Base-by-base conservation (phyloP, 2,113 vertebrate species). In the Electrona antarctica region DNA sequence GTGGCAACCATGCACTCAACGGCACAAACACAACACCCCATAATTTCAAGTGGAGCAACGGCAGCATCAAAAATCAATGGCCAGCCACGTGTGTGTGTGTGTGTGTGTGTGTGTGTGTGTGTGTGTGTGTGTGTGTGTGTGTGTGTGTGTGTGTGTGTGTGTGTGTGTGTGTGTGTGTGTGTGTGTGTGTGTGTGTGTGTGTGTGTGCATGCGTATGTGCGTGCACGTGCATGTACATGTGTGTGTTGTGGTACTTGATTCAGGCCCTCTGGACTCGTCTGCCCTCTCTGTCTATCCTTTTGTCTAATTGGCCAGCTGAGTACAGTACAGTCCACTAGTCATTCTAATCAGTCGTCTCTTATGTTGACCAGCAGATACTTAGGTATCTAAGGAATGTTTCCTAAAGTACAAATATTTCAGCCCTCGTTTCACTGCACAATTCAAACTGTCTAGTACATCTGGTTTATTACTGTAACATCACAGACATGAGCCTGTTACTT, bases 201-300 rank as follows among this genome's bases (percentile, higher is more conserved):
- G 51, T 52, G 51, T 52, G 51, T 52, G 12, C 33, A 29, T 60
- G 59, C 45, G 59, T 7, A 10, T 60, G 29, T 60, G 59, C 28
- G 21, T 58, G 51, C 10, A 1, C 2, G 51, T 1, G 12, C 1
- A 5, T 5, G 51, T 12, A 4, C 47, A 69, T 73, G 58, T 65
- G 48, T 29, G 56, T 41, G 60, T n/a, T 52, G 52, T 51, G 57
- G 57, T 55, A 11, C 4, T 13, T 54, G 11, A 10, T 33, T 59
- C 21, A 59, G 57, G 57, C 28, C 57, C 57, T 59, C 21, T 29
- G 57, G 57, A 28, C 57, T 59, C 8, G 5, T 7, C 11, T 33
- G 57, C 21, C 84, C 86, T 87, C 81, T 82, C 82, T 85, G 84
- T 73, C 77, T 29, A 3, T 59, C 86, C 70, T 79, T 79, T 78